Conservation (phyloP, 2,797 vertebrate species). For the Sarcoramphus papa region DNA sequence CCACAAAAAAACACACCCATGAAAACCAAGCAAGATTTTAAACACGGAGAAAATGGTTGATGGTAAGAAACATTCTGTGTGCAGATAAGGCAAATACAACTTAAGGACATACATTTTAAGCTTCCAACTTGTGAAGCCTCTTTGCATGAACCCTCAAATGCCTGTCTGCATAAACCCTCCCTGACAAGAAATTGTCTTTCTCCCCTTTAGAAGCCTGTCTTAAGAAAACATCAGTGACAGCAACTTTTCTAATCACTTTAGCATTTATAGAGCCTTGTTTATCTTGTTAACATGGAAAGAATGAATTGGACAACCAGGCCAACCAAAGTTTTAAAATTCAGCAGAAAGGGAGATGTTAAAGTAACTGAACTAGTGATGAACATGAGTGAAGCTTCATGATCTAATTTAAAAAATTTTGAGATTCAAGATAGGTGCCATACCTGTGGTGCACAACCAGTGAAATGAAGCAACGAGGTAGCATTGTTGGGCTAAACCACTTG, state of each 20-base stretch:
- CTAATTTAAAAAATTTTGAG: background rate
- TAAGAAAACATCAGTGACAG: background rate
- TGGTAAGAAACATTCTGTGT: background rate
- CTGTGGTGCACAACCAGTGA: background rate
- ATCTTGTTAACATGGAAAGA: accelerated
- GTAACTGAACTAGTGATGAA: background rate
- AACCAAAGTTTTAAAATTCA: background rate
- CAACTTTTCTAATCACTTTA: background rate
- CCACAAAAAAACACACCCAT: background rate
- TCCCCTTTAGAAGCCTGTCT: background rate
- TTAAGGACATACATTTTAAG: background rate
- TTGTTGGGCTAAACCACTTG: background rate
- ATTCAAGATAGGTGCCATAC: background rate
- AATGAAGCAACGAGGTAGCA: background rate
- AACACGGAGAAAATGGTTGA: background rate
- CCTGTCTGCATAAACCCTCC: background rate
- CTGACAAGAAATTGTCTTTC: background rate
- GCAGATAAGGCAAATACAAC: background rate
- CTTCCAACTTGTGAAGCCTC: background rate
- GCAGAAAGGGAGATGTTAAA: background rate
- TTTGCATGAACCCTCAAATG: background rate
- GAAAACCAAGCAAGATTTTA: background rate
- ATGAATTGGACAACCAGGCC: background rate
- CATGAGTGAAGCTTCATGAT: background rate
- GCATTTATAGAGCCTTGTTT: background rate